A percentile compares a stretch with the other conserved stretches of the same genome.
Evolutionary conservation across 2,113 vertebrate genomes (phyloP).

Genomic region (Heterotilapia buettikoferi): DNA sequence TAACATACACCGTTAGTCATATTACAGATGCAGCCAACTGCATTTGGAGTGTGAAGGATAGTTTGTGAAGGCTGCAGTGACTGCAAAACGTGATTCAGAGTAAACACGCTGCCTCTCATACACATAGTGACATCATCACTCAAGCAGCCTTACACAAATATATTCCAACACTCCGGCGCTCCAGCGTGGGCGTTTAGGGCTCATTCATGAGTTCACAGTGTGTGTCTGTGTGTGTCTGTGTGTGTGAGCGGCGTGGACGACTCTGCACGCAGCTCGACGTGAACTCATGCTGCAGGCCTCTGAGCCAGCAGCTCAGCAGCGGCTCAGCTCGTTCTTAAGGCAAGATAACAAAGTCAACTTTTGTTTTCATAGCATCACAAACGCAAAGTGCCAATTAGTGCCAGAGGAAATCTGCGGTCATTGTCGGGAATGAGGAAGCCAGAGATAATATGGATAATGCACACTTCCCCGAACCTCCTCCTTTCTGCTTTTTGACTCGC

Average conservation of each 20-base stretch:
- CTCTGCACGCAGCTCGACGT: neutral
- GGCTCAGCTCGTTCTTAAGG: neutral
- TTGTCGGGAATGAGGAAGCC: neutral
- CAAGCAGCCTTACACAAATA: neutral
- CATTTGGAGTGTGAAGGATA: neutral
- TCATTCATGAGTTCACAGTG: neutral
- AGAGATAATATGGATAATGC: neutral
- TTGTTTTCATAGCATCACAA: neutral
- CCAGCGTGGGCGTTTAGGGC: neutral
- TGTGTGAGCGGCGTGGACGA: neutral
- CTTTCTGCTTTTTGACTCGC: neutral
- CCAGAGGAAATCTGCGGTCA: neutral
- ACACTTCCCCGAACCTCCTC: neutral
- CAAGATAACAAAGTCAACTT: slow-evolving; percentile 11
- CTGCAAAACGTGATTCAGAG: slow-evolving; percentile 20
- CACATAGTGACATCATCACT: neutral
- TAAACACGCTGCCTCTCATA: neutral
- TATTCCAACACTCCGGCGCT: neutral
- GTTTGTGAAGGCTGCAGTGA: neutral
- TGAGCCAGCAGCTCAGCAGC: neutral
- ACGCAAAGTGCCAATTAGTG: slow-evolving; percentile 38
- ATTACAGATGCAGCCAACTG: neutral
- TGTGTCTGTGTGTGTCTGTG: neutral
- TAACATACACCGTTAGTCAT: neutral
- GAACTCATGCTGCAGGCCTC: neutral